Conservation (phyloP, 2,797 vertebrate genomes). For the Eulemur mongoz region DNA sequence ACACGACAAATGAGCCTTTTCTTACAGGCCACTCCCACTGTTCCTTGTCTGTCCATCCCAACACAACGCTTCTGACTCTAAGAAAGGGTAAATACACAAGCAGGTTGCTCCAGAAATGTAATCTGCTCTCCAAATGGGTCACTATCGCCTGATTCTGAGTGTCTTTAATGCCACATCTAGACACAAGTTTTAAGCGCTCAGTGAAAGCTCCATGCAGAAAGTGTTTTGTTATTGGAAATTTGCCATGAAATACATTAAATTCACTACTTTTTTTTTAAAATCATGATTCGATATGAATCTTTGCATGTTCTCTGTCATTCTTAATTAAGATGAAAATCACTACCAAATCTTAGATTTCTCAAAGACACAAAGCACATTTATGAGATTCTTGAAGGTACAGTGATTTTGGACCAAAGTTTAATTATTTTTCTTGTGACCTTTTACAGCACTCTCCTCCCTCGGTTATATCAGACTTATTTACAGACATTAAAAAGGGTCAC, state of each 20-base stretch:
- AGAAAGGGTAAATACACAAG: background rate
- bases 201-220: background rate
- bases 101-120: background rate
- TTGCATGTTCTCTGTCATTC: background rate
- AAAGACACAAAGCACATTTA: background rate
- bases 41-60: background rate
- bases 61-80: background rate
- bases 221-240: background rate
- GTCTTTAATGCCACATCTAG: background rate
- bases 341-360: background rate
- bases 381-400: background rate
- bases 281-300: background rate
- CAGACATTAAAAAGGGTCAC: constrained; percentile 92
- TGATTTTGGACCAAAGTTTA: background rate
- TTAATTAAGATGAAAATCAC: background rate
- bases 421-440: constrained; percentile 40
- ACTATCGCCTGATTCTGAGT: background rate
- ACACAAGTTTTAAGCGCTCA: background rate
- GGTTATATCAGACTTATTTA: constrained; percentile 91
- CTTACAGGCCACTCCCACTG: background rate
- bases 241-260: background rate
- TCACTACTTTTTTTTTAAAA: background rate
- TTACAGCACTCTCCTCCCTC: constrained; percentile 90
- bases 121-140: background rate
- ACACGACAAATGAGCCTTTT: background rate